Conservation (phyloP, 2,113 vertebrate genomes). For the Mastomys natalensis region DNA sequence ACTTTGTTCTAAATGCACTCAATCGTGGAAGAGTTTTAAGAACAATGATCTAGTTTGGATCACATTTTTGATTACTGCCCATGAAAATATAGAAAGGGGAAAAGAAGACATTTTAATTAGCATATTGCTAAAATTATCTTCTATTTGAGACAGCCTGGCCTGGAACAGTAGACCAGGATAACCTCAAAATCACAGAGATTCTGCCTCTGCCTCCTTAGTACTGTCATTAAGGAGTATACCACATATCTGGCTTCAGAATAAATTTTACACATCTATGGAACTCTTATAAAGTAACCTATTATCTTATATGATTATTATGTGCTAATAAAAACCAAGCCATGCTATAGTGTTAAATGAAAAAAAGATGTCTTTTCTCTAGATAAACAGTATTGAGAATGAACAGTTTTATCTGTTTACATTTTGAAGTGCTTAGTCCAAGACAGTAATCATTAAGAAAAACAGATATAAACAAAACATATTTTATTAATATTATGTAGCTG, state of each 20-base stretch:
- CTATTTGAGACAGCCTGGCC: background rate
- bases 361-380: background rate
- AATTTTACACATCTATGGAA: background rate
- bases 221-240: background rate
- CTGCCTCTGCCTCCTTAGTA: background rate
- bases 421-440: slow-evolving; percentile 25
- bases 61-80: slow-evolving; percentile 14
- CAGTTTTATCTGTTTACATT: slow-evolving; percentile 32
- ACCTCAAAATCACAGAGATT: background rate
- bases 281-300: background rate
- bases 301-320: background rate
- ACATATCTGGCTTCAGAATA: background rate
- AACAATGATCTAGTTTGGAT: background rate
- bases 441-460: slow-evolving; percentile 57
- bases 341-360: background rate
- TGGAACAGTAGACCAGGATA: no score
- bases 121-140: slow-evolving; percentile 1
- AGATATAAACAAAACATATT: slow-evolving; percentile 51
- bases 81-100: slow-evolving; percentile 21
- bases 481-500: slow-evolving; percentile 61
- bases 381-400: background rate
- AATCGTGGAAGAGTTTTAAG: slow-evolving; percentile 40
- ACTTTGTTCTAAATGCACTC: slow-evolving; percentile 1
- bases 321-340: background rate
- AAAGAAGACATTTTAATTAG: background rate